These are phyloP conservation scores for Solen grandis DNA, from an alignment of 1,140 invertebrate genomes.

Conservation along the genomic window DNA sequence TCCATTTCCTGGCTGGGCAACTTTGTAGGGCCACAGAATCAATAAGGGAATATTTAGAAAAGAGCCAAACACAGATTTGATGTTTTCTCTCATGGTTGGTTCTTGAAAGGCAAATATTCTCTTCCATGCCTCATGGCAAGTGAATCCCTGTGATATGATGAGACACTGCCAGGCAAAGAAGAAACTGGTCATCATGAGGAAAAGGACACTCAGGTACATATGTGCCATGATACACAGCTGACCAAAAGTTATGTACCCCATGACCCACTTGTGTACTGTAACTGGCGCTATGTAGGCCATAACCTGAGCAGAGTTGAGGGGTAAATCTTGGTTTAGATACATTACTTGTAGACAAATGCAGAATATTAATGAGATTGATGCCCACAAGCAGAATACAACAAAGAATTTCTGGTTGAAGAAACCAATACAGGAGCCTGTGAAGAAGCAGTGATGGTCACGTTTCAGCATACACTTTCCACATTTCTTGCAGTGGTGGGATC, in stretches of 20 bases:
- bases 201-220: constrained; percentile 50
- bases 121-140: constrained; percentile 65
- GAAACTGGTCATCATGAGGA: constrained; percentile 35
- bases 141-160: constrained; percentile 62
- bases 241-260: constrained; percentile 57
- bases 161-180: constrained; percentile 64
- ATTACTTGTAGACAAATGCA: constrained; percentile 59
- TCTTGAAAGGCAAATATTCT: constrained; percentile 53
- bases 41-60: constrained; percentile 60
- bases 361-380: constrained; percentile 49
- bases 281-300: constrained; percentile 61
- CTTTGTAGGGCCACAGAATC: constrained; percentile 55
- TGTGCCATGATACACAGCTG: constrained; percentile 55
- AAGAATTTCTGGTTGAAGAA: constrained; percentile 72
- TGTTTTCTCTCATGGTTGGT: constrained; percentile 38
- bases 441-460: constrained; percentile 78
- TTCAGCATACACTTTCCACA: constrained; percentile 75
- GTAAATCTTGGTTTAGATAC: constrained; percentile 61
- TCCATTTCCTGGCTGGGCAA: constrained; percentile 56
- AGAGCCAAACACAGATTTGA: constrained; percentile 66
- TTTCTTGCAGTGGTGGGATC: constrained; percentile 73
- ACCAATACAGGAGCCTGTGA: constrained; percentile 74
- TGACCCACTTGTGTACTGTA: constrained; percentile 54
- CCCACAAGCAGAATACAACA: constrained; percentile 66
- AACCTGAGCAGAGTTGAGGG: constrained; percentile 30